Conservation (phyloP, 2,113 vertebrate genomes). For the Nothoprocta pentlandii region DNA sequence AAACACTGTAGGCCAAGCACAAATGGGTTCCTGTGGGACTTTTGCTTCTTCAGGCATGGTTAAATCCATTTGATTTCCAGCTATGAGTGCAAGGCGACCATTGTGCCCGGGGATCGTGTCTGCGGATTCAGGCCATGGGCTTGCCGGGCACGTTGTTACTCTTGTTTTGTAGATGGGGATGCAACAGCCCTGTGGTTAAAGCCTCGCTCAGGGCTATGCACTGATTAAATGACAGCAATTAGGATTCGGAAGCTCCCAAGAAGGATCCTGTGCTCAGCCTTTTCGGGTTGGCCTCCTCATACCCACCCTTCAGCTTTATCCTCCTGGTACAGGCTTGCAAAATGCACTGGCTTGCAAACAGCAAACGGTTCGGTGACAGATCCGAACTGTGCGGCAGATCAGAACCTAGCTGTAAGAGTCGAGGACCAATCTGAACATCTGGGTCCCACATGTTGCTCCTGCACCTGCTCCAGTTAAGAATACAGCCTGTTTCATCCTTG, state of each 20-base stretch:
- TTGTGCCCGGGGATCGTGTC: not conserved
- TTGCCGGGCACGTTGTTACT: not conserved
- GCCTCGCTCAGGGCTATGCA: not conserved
- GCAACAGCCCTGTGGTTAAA: fast-evolving
- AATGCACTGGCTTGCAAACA: conserved; percentile 76
- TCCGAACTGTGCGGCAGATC: conserved; percentile 69
- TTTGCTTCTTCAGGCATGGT: not conserved
- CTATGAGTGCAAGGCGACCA: not conserved
- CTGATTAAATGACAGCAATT: not conserved
- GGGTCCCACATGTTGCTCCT: conserved; percentile 79
- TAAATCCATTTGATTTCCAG: not conserved
- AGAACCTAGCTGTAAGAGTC: conserved; percentile 78
- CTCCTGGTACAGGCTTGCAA: not conserved
- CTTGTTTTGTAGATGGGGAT: not conserved
- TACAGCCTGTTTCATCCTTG: conserved; percentile 72
- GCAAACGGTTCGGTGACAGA: conserved; percentile 64
- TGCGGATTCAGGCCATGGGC: conserved; percentile 2
- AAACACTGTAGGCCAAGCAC: not conserved
- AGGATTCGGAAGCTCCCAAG: not conserved
- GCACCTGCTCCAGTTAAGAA: conserved; percentile 76
- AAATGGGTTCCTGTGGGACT: not conserved
- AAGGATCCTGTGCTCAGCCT: not conserved
- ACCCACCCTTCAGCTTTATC: not conserved
- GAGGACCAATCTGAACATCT: conserved; percentile 82
- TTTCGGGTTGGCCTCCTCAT: not conserved